Evolutionary conservation across 2,888 invertebrate genomes (phyloP).

Genomic region (Plebejus melissa): DNA sequence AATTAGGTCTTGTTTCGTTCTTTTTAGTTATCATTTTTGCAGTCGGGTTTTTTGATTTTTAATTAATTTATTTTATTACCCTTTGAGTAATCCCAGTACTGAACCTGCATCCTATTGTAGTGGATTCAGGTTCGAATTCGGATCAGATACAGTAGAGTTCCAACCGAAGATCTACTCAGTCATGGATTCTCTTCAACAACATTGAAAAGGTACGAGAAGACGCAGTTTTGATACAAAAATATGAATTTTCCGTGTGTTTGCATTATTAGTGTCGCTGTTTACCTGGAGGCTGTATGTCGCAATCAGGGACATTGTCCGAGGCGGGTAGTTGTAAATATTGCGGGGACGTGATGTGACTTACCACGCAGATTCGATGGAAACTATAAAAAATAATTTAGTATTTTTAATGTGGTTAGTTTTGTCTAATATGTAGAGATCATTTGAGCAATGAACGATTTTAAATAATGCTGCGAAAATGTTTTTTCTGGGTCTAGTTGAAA

Average conservation of each 20-base stretch:
- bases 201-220: neutral
- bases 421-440: neutral
- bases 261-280: conserved; percentile 3
- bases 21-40: too few relatives aligned
- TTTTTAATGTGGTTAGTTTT: neutral
- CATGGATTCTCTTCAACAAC: neutral
- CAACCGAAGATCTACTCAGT: too few relatives aligned
- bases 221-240: neutral
- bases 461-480: neutral
- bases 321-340: conserved; percentile 1
- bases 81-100: too few relatives aligned
- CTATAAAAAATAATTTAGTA: neutral
- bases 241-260: neutral
- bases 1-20: too few relatives aligned
- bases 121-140: too few relatives aligned
- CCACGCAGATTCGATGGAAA: neutral
- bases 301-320: conserved; percentile 2
- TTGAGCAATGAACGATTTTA: neutral
- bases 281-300: neutral
- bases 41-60: too few relatives aligned
- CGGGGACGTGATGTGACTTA: neutral
- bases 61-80: too few relatives aligned
- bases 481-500: too few relatives aligned
- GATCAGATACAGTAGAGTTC: too few relatives aligned
- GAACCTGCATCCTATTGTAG: too few relatives aligned